Conservation (phyloP, 1,140 invertebrate species). For the Drosophila bocqueti region DNA sequence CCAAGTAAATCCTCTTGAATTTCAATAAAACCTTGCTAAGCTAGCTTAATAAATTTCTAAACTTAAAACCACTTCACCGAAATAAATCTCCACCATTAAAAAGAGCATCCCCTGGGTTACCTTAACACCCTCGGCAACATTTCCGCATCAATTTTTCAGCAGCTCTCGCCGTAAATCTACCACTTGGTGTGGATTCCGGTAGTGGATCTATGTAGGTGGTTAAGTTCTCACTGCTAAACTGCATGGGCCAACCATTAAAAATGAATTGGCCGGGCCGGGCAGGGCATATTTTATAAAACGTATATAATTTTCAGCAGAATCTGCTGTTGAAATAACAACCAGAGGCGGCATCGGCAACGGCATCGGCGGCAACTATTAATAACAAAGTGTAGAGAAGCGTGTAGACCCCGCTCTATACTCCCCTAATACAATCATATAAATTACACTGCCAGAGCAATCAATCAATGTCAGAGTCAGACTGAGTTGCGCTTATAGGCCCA, state of each 20-base stretch:
- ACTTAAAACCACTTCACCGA: conserved; percentile 2
- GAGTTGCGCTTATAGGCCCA: conserved; percentile 55
- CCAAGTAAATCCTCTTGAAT: not conserved
- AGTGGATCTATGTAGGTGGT: conserved; percentile 31
- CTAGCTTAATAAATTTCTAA: not conserved
- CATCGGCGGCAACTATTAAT: conserved; percentile 67
- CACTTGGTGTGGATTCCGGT: conserved; percentile 37
- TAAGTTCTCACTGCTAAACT: conserved; percentile 22
- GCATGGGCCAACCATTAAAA: conserved; percentile 68
- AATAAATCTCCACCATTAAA: conserved; percentile 4
- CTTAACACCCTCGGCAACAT: conserved; percentile 3
- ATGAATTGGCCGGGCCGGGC: conserved; percentile 58
- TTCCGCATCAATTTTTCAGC: conserved; percentile 48
- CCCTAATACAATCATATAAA: conserved; percentile 81
- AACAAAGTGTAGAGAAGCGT: conserved; percentile 43
- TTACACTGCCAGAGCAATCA: conserved; percentile 76
- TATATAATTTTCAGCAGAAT: conserved; percentile 63
- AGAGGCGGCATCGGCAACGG: conserved; percentile 24
- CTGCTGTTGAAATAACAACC: conserved; percentile 76
- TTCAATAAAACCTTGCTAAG: not conserved
- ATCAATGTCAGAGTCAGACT: conserved; percentile 80
- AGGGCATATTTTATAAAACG: conserved; percentile 63
- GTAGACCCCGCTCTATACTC: conserved; percentile 18
- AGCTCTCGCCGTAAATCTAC: conserved; percentile 12
- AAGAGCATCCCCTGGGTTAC: conserved; percentile 11